A percentile compares a stretch with the other conserved stretches of the same genome.
Evolutionary conservation across 1,140 invertebrate genomes (phyloP).

Genomic region (Brachionus plicatilis): DNA sequence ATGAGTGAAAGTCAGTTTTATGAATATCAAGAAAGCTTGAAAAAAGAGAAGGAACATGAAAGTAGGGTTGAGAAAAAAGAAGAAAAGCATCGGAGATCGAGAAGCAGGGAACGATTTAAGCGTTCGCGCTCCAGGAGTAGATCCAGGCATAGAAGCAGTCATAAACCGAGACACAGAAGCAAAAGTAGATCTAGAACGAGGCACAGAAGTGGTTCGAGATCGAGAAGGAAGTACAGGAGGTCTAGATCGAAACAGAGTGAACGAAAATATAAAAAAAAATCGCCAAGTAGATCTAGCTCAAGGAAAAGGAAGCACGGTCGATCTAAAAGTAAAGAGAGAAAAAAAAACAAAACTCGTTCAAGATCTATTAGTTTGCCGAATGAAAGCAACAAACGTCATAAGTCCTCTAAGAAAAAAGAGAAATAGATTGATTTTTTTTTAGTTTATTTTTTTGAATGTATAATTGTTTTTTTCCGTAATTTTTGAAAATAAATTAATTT

Average conservation of each 20-base stretch:
- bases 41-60: slow-evolving; percentile 9
- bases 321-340: not conserved
- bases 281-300: not conserved
- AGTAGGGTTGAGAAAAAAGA: not conserved
- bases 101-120: not conserved
- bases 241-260: not conserved
- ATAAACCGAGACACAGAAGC: not conserved
- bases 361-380: not conserved
- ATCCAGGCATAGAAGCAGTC: not conserved
- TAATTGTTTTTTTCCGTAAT: not conserved
- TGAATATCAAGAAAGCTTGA: slow-evolving; percentile 19
- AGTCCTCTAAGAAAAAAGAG: slow-evolving; percentile 3
- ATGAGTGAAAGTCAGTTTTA: slow-evolving; percentile 19
- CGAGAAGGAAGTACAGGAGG: not conserved
- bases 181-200: not conserved
- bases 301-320: not conserved
- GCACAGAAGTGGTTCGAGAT: not conserved
- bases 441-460: not conserved
- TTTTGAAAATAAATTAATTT: not conserved
- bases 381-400: not conserved
- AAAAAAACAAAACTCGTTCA: slow-evolving; percentile 5
- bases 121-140: slow-evolving; percentile 4
- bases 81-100: not conserved
- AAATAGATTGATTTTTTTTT: not conserved
- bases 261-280: slow-evolving; percentile 11